Base-by-base conservation (phyloP, 2,113 vertebrate genomes). In the Mustela lutreola region DNA sequence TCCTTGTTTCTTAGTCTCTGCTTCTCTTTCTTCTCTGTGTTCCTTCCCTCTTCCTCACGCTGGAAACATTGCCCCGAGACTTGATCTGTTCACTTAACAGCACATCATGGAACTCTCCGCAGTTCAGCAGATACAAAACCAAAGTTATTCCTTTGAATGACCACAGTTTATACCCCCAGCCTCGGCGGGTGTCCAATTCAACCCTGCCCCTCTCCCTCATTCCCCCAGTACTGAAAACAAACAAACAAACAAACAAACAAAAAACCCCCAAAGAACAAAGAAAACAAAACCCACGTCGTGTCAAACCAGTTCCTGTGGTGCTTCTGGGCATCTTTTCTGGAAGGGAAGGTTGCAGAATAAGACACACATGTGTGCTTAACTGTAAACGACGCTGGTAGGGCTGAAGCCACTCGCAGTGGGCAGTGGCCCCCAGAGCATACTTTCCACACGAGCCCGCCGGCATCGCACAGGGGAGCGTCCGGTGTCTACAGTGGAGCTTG, bases 151-250 rank as follows among this genome's bases (percentile, higher is more conserved):
- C 60, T 6, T 73, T 7, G 5, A 2, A 1, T 16, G 53, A 33
- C 28, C 84, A 4, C 22, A 4, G 11, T 48, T 28, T 28, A 8
- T 14, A 48, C 26, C 73, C 70, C 42, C 1, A 56, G 4, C 42
- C 78, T 33, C 0, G 0, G 0, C 1, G 33, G 45, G 14, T 5
- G 3, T 10, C 7, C 0, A 2, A 1, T 3, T 19, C 7, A n/a
- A 2, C 4, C 33, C 14, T 1, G n/a, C 2, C 22, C 11, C 36
- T 56, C n/a, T 3, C 3, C 28, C 53, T 24, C 7, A 11, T 14
- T 26, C 14, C 31, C 11, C 11, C 50, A 48, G 67, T 5, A 10
- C 60, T 2, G 28, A 28, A 15, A 4, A 18, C 42, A 28, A 45
- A 15, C 42, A 42, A 5, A 42, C 39, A 42, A 42, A 42, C 22